phyloP scores from a whole-genome alignment of 1,140 invertebrate genomes.

The Manduca sexta region DNA sequence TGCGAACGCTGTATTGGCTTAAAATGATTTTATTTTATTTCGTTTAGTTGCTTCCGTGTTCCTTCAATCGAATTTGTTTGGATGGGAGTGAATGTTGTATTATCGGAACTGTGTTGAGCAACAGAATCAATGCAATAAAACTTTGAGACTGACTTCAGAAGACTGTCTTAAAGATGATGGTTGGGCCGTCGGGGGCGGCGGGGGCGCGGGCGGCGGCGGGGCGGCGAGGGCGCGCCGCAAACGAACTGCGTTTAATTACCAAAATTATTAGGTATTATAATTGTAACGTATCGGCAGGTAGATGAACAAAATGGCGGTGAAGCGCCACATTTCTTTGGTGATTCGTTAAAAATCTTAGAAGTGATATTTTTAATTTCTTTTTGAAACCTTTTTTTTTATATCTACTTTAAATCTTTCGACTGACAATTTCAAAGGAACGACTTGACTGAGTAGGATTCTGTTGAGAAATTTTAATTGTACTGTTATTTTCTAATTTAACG shows the following conservation, averaged over 20 bases:
- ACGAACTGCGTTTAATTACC: constrained; percentile 23
- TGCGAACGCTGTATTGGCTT: constrained; percentile 10
- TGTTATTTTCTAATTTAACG: constrained; percentile 2
- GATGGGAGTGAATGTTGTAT: constrained; percentile 13
- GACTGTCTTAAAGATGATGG: constrained; percentile 63
- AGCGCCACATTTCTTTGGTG: constrained; percentile 1
- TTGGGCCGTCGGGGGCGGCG: constrained; percentile 5
- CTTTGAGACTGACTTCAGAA: constrained; percentile 70
- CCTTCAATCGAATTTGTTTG: constrained; percentile 11
- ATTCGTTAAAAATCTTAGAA: constrained; percentile 7
- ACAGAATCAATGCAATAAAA: constrained; percentile 68
- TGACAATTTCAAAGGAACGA: constrained; percentile 3
- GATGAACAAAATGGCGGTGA: constrained; percentile 2
- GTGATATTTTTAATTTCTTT: constrained; percentile 25
- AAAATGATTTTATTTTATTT: constrained; percentile 22
- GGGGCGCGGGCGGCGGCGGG: neutral
- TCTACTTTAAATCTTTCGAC: constrained; percentile 11
- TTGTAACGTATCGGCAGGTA: constrained; percentile 8
- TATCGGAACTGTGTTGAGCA: constrained; percentile 29
- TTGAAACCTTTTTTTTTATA: constrained; percentile 12
- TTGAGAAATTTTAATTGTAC: constrained; percentile 3
- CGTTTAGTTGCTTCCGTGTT: constrained; percentile 18
- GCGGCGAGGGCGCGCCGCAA: neutral
- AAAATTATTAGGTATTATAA: constrained; percentile 34
- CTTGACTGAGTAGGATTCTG: constrained; percentile 10